Evolutionary conservation across 2,888 invertebrate species (phyloP), one percentile per base, ranked within the genome.

Genomic region (Macroteleia sp.): DNA sequence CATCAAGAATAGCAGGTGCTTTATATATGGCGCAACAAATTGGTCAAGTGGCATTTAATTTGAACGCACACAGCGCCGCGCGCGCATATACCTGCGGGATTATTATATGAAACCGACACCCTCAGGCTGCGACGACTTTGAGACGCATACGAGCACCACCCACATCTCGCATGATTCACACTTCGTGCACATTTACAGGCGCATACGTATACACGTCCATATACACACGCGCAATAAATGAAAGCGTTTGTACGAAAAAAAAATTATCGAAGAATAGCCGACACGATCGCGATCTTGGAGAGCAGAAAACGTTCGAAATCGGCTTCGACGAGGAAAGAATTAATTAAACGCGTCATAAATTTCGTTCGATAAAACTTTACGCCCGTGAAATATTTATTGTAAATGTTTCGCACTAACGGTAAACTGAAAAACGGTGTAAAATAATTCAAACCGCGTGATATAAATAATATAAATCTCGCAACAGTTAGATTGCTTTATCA

Each of bases 31-130:
- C 82, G 83, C 81, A 82, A 84, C 84, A 83, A 87, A 85, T 87
- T 82, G 87, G 84, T 87, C 86, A 84, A 86, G 86, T 84, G 86
- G 83, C 82, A 85, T 85, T 87, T 86, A 83, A 83, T 87, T 87
- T 84, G 81, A 87, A 80, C 80, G 77, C 82, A 66, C 64, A 54
- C 73, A 34, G 36, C 9, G 28, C 48, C 32, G 48, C 59, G 41
- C 59, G 41, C 30, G 41, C 42, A 9, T 39, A 22, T 57, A 66
- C 46, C 54, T 62, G 52, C 50, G 44, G 67, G 59, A 64, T 66
- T 74, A 74, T 66, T 73, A 52, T 66, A 44, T 62, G 73, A 73
- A 62, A 77, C 66, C 70, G 71, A 71, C 48, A 77, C 28, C 77
- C 73, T 54, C 56, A 59, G 77, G 77, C 71, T 42, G 66, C 71